phyloP scores from a whole-genome alignment of 2,797 vertebrate genomes.

The Eleutherodactylus coqui region DNA sequence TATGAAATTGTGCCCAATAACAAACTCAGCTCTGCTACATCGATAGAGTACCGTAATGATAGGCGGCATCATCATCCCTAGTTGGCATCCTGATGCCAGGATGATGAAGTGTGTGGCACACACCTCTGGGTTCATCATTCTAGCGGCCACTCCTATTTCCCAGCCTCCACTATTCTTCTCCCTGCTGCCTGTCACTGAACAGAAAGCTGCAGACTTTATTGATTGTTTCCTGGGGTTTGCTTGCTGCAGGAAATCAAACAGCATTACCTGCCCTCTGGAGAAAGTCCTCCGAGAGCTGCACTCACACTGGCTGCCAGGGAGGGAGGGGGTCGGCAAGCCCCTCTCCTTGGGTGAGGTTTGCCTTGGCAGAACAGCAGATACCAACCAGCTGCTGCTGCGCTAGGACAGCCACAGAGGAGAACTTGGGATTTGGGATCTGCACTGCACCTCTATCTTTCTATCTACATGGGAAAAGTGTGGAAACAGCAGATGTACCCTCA shows the following conservation, averaged over 20 bases:
- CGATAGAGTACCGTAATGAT: background rate
- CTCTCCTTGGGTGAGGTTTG: conserved; percentile 65
- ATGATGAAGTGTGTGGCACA: conserved; percentile 18
- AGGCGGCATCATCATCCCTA: background rate
- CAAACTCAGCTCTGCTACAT: background rate
- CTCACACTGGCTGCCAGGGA: conserved; percentile 47
- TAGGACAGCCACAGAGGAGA: conserved; percentile 59
- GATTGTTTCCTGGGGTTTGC: conserved; percentile 58
- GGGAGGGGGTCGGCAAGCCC: conserved; percentile 35
- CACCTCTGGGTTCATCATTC: conserved; percentile 52
- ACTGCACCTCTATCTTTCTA: conserved; percentile 76
- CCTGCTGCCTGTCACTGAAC: conserved; percentile 55
- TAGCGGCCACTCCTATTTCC: conserved; percentile 48
- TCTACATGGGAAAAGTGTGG: conserved; percentile 89
- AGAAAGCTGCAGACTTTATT: conserved; percentile 63
- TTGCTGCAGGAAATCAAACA: conserved; percentile 56
- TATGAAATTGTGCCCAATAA: background rate
- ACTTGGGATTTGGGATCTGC: conserved; percentile 68
- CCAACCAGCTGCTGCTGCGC: conserved; percentile 64
- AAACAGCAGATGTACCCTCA: conserved; percentile 89
- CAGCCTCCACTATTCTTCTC: conserved; percentile 48
- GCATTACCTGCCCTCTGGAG: conserved; percentile 61
- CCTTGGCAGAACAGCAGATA: conserved; percentile 53
- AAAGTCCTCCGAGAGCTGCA: conserved; percentile 50
- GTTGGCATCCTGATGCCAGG: background rate